Evolutionary conservation across 2,113 vertebrate genomes (phyloP).

Genomic region (Phaetusa simplex): DNA sequence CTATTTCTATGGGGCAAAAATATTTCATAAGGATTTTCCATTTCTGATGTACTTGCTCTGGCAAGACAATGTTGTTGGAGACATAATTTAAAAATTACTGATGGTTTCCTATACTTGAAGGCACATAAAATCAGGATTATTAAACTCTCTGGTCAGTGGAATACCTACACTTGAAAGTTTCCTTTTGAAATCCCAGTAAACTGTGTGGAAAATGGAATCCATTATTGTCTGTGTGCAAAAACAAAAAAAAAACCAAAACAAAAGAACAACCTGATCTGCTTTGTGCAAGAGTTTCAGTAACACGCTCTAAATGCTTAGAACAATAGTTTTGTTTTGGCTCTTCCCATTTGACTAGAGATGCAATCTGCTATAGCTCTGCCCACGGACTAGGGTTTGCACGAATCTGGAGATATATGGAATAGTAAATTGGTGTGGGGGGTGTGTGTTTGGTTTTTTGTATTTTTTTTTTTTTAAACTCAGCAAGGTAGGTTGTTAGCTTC

Average conservation of each 20-base stretch:
- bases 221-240: background rate
- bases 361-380: background rate
- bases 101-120: background rate
- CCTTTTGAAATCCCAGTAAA: background rate
- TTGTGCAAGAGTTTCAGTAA: background rate
- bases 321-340: background rate
- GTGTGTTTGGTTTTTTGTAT: background rate
- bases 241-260: too few species aligned
- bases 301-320: background rate
- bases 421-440: background rate
- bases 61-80: background rate
- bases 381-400: background rate
- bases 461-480: background rate
- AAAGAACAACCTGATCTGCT: background rate
- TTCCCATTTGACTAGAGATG: background rate
- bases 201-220: background rate
- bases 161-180: background rate
- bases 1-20: background rate
- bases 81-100: background rate
- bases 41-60: background rate
- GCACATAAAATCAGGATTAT: background rate
- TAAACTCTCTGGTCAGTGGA: background rate
- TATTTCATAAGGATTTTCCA: background rate
- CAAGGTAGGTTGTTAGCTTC: background rate
- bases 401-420: background rate